Percentiles rank a stretch among this genome's conserved stretches.
phyloP scores from a whole-genome alignment of 2,797 vertebrate species.

The Darevskia nairensis region DNA sequence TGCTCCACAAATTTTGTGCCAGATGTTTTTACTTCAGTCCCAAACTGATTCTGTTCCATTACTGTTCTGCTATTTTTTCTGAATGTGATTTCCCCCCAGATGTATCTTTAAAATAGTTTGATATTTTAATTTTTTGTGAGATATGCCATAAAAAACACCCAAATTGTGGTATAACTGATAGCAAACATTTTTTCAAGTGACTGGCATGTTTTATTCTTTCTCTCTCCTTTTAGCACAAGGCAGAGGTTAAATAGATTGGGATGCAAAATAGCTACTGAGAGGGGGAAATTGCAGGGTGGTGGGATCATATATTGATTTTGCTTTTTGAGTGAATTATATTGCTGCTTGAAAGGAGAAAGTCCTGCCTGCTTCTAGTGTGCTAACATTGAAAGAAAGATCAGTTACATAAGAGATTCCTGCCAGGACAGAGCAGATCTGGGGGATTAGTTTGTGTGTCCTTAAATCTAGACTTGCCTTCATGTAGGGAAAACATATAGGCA shows the following conservation, averaged over 20 bases:
- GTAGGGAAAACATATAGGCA: neutral
- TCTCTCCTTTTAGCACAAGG: neutral
- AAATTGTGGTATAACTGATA: neutral
- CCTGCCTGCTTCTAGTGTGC: neutral
- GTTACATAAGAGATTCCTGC: conserved; percentile 45
- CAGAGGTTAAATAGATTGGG: conserved; percentile 12
- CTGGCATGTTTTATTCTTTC: neutral
- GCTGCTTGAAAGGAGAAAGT: conserved; percentile 23
- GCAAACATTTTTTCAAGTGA: neutral
- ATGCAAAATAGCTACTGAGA: neutral
- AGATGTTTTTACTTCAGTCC: neutral
- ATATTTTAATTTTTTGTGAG: neutral
- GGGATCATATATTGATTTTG: conserved; percentile 3
- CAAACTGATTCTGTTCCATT: neutral
- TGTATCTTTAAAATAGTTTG: neutral
- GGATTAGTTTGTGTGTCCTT: conserved; percentile 20
- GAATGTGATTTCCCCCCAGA: no score
- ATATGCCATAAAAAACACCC: neutral
- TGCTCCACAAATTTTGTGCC: neutral
- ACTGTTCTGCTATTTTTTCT: neutral
- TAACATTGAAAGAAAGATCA: conserved; percentile 2
- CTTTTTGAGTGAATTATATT: conserved; percentile 18
- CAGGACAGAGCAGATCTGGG: conserved; percentile 16
- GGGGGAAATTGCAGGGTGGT: neutral
- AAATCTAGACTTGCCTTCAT: neutral